Base-by-base conservation (phyloP, 2,888 invertebrate species). In the Bruchidius siliquastri region DNA sequence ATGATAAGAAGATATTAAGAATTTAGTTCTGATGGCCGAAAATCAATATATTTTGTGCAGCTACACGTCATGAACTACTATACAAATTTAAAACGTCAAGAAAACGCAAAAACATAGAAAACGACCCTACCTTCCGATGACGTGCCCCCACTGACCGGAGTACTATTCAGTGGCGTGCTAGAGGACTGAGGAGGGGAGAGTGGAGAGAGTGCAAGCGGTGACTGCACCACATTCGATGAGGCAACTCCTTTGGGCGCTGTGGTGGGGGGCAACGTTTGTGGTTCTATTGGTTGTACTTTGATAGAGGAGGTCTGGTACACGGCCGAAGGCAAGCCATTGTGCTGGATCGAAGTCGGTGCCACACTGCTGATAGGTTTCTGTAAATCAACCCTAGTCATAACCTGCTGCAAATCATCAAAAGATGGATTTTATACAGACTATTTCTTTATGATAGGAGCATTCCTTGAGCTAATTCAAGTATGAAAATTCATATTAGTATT, bases 361-460 rank as follows among this genome's bases (percentile, higher is more conserved):
- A 95, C 95, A 87, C 94, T 95, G 85, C 94, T 95, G 78, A 95
- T 92, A 76, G 95, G 95, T 86, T 95, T 95, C 89, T 95, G 91
- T 49, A 76, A 77, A 26, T 21, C 69, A 30, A 72, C 21, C 26
- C n/a, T n/a, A n/a, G n/a, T n/a, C n/a, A n/a, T n/a, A n/a, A n/a
- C n/a, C n/a, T n/a, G n/a, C n/a, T n/a, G n/a, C n/a, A n/a, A n/a
- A n/a, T n/a, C n/a, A n/a, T n/a, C n/a, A n/a, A n/a, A n/a, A n/a
- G n/a, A n/a, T n/a, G n/a, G n/a, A n/a, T n/a, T n/a, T n/a, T n/a
- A n/a, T n/a, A n/a, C n/a, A n/a, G n/a, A n/a, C n/a, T n/a, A n/a
- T n/a, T n/a, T n/a, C n/a, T n/a, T n/a, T n/a, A n/a, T n/a, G n/a
- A n/a, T n/a, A n/a, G n/a, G n/a, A n/a, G n/a, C n/a, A n/a, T n/a